Percentiles rank a stretch among this genome's conserved stretches.
phyloP scores from a whole-genome alignment of 2,113 vertebrate species.

The Charina bottae region DNA sequence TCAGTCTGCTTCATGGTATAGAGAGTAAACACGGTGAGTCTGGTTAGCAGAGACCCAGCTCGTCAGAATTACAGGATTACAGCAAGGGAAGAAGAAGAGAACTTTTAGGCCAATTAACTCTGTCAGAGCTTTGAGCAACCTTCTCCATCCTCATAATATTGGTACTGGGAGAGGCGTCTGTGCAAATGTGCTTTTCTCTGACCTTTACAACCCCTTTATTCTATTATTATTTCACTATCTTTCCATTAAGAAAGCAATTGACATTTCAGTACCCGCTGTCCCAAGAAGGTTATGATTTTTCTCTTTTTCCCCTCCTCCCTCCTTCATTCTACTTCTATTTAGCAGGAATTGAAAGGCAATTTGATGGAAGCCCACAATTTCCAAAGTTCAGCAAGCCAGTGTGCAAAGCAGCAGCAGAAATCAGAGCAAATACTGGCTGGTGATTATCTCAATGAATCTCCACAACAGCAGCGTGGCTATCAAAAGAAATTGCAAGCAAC shows the following conservation, averaged over 20 bases:
- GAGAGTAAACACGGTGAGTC: neutral
- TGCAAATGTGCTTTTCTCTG: neutral
- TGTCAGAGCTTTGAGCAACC: neutral
- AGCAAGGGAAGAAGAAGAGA: neutral
- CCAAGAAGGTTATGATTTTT: conserved; percentile 4
- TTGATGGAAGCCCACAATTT: conserved; percentile 19
- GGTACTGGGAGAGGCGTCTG: neutral
- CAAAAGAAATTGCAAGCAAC: conserved; percentile 14
- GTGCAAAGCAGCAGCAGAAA: neutral
- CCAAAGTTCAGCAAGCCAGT: neutral
- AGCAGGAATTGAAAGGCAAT: conserved; percentile 20
- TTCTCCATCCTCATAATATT: neutral
- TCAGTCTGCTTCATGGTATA: neutral
- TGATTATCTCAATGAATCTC: neutral
- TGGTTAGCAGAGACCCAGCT: neutral
- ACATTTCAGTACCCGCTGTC: conserved; percentile 18
- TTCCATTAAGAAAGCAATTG: conserved; percentile 32
- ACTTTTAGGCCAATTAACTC: neutral
- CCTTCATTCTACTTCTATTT: conserved; percentile 18
- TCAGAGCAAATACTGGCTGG: neutral
- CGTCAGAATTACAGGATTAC: neutral
- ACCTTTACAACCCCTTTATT: neutral
- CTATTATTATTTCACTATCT: neutral
- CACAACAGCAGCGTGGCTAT: neutral
- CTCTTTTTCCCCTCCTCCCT: neutral